Conservation (phyloP, 1,140 invertebrate species). For the Cepaea nemoralis region DNA sequence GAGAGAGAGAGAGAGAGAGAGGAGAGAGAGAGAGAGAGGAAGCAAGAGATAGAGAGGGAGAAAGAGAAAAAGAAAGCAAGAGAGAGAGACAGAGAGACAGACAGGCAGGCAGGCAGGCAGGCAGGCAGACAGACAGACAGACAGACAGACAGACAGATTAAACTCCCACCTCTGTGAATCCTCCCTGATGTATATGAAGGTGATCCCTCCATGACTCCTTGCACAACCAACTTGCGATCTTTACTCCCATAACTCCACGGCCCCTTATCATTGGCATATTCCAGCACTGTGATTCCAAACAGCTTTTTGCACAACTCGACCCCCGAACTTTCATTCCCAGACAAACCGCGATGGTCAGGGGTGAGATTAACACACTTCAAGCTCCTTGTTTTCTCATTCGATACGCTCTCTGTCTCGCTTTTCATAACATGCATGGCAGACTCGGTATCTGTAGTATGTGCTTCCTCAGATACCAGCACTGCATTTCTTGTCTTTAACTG, state of each 20-base stretch:
- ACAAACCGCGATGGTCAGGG: background rate
- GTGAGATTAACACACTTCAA: constrained; percentile 17
- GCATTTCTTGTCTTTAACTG: background rate
- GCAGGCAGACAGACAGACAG: background rate
- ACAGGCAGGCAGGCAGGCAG: too few species aligned
- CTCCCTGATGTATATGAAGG: constrained; percentile 8
- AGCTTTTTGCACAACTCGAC: constrained; percentile 36
- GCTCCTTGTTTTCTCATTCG: background rate
- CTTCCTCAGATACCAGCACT: background rate
- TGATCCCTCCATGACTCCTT: constrained; percentile 21
- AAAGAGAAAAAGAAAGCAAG: background rate
- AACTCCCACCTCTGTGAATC: constrained; percentile 25
- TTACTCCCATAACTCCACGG: background rate
- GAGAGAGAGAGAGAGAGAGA: background rate
- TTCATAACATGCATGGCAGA: background rate
- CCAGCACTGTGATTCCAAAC: constrained; percentile 27
- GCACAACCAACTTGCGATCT: constrained; percentile 30
- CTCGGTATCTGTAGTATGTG: background rate
- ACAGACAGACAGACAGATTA: background rate
- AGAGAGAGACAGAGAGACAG: background rate
- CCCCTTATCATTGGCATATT: constrained; percentile 32
- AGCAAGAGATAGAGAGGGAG: too few species aligned
- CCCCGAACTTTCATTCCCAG: constrained; percentile 32
- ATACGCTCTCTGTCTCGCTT: background rate
- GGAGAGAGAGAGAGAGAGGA: too few species aligned